Evolutionary conservation across 1,140 invertebrate genomes (phyloP), one percentile per base, ranked within the genome.

Genomic region (Conus ventricosus): DNA sequence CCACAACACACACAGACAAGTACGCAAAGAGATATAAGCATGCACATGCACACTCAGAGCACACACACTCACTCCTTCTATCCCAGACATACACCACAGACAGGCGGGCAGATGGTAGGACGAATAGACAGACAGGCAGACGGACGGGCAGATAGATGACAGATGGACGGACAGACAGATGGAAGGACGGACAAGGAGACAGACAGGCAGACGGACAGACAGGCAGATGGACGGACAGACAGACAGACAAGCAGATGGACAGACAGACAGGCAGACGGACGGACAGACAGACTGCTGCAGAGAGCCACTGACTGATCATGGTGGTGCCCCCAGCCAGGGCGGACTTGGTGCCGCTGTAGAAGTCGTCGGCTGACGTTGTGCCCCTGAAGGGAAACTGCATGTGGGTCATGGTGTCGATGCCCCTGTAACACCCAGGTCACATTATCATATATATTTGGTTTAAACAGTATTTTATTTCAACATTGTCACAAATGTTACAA

Each of bases 301-400:
- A 80, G 13, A 51, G 20, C 57, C 55, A 95, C 95, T 95, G 95
- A 98, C 97, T 97, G 90, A 98, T 97, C 96, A 97, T 98, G 4
- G 98, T 99, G 11, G 98, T 99, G 87, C 98, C 98, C 83, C 98
- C 98, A 88, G 98, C 97, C 3, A 99, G 95, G 4, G 98, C 98
- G 5, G 98, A 98, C 92, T 97, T 97, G 51, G 98, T 98, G 10
- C 98, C 98, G 92, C 96, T 96, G 95, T 98, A 98, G 95, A 99
- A 99, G 95, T 98, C 98, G 96, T 99, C 98, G 8, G 97, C 96
- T 20, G 97, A 96, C 87, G 95, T 96, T 2, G 97, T 97, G 5
- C 97, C 98, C 96, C 98, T 98, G 94, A 98, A 97, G 86, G 97
- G 97, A 87, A 98, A 95, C 94, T 98, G 97, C 93, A 98, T 96